phyloP scores from a whole-genome alignment of 2,888 invertebrate genomes.

The Cantharis rustica region DNA sequence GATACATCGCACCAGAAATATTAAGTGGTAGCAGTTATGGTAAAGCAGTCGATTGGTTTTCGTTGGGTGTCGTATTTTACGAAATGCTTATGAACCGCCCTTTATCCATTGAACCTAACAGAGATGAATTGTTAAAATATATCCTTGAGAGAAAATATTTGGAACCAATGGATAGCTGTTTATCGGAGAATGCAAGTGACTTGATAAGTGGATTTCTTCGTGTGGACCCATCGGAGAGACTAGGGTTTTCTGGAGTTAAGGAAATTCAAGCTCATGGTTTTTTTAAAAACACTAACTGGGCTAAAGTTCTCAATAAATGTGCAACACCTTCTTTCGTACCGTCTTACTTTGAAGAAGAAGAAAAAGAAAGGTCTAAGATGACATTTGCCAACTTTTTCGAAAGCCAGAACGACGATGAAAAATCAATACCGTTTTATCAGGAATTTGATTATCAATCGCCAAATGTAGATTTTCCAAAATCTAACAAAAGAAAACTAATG shows the following conservation, averaged over 20 bases:
- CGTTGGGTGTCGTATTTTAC: neutral
- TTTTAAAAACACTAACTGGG: neutral
- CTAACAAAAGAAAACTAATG: no score
- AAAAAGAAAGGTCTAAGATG: neutral
- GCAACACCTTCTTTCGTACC: neutral
- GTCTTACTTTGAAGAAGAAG: no score
- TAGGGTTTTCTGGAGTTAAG: neutral
- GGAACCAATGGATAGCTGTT: neutral
- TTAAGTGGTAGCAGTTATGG: neutral
- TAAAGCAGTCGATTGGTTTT: neutral
- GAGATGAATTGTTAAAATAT: neutral
- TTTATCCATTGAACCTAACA: neutral
- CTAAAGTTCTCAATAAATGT: neutral
- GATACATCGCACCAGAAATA: neutral
- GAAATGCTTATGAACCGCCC: neutral
- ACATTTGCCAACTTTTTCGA: no score
- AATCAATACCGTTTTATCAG: neutral
- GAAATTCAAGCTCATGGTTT: neutral
- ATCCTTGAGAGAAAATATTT: neutral
- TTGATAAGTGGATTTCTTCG: neutral
- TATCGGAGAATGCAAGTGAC: neutral
- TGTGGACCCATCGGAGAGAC: neutral
- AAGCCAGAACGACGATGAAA: neutral
- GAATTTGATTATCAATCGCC: neutral
- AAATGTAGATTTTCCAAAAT: no score